Base-by-base conservation (phyloP, 1,140 invertebrate species). In the Polypedilum vanderplanki region DNA sequence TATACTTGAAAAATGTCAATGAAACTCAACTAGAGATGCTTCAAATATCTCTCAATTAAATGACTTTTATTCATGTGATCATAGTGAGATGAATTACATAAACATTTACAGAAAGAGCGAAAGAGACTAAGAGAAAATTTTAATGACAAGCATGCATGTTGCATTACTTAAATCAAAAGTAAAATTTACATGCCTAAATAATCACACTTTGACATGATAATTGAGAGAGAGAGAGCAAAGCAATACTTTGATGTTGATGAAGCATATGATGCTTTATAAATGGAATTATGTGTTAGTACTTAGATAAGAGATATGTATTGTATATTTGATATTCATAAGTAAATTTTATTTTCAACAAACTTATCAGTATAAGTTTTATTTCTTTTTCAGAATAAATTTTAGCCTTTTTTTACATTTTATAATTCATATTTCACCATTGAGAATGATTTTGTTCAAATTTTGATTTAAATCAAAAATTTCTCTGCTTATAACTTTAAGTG, bases 171-270 rank as follows among this genome's bases (percentile, higher is more conserved):
- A 33, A 33, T 33, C 24, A 33, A 33, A 33, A 33, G 24, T 57
- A n/a, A 57, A n/a, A 57, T 57, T 57, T 57, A 12, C 46, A 57
- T 57, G 46, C 46, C 46, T 57, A 57, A 57, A 57, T 57, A n/a
- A 57, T 57, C 46, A n/a, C 46, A 57, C 46, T 57, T 57, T 57
- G 46, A 57, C 12, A 57, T 57, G 46, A 57, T 57, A 57, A 57
- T 57, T 57, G 78, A 88, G 87, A 8, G 86, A 92, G 15, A 89
- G 90, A 78, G 96, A 98, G 5, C 5, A 33, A 33, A 5, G 5
- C 5, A 33, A 33, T 1, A 33, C 24, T 33, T 33, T 33, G 24
- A 33, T 33, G 24, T 33, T 33, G 24, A 33, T 33, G 24, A 33
- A 5, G 24, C n/a, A n/a, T 33, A 33, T 33, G 24, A 33, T n/a